A percentile compares a stretch with the other conserved stretches of the same genome.
These are phyloP conservation scores for Macaria notata DNA, from an alignment of 2,888 invertebrate species.

Conservation along the genomic window DNA sequence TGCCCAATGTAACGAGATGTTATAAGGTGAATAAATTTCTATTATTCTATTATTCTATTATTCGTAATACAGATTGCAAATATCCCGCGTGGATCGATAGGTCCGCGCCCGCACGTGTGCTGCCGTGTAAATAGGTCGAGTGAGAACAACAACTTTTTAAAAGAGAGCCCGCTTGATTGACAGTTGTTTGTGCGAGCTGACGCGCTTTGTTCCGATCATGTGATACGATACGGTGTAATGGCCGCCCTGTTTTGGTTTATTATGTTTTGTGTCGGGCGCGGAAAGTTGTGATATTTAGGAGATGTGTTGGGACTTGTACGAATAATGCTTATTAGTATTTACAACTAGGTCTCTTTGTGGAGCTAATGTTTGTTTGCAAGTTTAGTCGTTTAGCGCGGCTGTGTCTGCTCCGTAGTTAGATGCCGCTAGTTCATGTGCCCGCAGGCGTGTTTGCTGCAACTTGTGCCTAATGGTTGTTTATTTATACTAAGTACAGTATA, in stretches of 20 bases:
- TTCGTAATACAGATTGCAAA: constrained; percentile 48
- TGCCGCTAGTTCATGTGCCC: too few relatives aligned
- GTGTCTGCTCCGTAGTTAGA: not conserved
- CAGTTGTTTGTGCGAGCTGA: constrained; percentile 32
- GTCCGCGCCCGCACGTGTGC: constrained; percentile 15
- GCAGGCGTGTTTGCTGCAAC: not conserved
- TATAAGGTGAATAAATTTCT: too few relatives aligned
- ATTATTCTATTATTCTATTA: too few relatives aligned
- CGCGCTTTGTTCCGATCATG: constrained; percentile 20
- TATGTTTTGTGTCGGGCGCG: constrained; percentile 14
- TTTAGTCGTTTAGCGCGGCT: constrained; percentile 9
- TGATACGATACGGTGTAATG: constrained; percentile 30
- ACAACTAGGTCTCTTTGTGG: constrained; percentile 15
- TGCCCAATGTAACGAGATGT: too few relatives aligned
- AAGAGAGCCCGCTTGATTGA: constrained; percentile 34
- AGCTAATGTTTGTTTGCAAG: constrained; percentile 18
- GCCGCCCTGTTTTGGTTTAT: constrained; percentile 19
- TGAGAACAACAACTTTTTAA: constrained; percentile 32
- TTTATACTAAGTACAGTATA: too few relatives aligned
- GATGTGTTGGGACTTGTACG: constrained; percentile 14
- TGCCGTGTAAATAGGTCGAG: constrained; percentile 32
- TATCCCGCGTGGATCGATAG: constrained; percentile 44
- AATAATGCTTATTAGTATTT: constrained; percentile 19
- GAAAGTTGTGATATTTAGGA: constrained; percentile 21
- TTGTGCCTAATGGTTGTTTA: not conserved